These are phyloP conservation scores for Probosciger aterrimus DNA, from an alignment of 2,113 vertebrate genomes.

Conservation along the genomic window DNA sequence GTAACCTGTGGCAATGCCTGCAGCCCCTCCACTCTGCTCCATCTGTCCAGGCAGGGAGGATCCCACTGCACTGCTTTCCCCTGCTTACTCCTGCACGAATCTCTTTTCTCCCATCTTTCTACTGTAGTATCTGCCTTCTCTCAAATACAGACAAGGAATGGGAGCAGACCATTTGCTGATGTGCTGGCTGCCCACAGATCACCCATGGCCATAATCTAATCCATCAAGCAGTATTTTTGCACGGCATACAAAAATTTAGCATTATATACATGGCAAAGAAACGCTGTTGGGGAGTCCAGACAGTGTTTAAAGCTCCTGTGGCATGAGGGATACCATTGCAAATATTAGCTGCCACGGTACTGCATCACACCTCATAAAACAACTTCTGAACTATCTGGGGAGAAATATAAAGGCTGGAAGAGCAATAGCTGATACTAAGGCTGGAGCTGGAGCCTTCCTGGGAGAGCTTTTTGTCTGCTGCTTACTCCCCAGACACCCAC, in stretches of 20 bases:
- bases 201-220: neutral
- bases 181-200: neutral
- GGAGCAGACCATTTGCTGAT: neutral
- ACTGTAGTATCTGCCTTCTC: neutral
- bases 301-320: neutral
- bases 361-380: neutral
- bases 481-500: neutral
- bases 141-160: neutral
- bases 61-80: neutral
- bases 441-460: neutral
- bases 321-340: neutral
- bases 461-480: neutral
- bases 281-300: neutral
- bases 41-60: neutral
- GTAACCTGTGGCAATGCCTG: neutral
- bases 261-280: neutral
- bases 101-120: neutral
- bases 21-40: neutral
- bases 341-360: neutral
- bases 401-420: neutral
- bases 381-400: neutral
- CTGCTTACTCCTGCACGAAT: neutral
- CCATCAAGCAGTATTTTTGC: neutral
- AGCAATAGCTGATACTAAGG: neutral
- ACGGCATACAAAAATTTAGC: neutral